A percentile compares a stretch with the other conserved stretches of the same genome.
phyloP scores from a whole-genome alignment of 2,888 invertebrate species.

The Dyspetes luteomarginatus region DNA sequence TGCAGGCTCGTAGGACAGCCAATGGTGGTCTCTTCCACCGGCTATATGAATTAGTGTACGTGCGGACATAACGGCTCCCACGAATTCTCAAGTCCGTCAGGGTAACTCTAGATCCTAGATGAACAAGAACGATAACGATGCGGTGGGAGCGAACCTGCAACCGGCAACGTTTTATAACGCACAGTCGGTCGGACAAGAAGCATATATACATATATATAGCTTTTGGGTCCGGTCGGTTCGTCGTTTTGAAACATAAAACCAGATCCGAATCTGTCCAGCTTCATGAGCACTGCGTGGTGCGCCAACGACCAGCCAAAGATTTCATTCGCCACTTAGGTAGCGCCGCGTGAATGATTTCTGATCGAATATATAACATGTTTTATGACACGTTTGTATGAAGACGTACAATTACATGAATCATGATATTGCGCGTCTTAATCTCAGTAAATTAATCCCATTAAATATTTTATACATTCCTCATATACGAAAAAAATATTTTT shows the following conservation, averaged over 20 bases:
- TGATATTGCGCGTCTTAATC: too few relatives aligned
- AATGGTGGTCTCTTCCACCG: neutral
- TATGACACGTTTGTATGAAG: too few relatives aligned
- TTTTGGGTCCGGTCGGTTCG: constrained; percentile 52
- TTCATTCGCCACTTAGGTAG: too few relatives aligned
- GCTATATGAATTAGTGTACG: constrained; percentile 18
- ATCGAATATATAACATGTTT: too few relatives aligned
- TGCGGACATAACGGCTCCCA: constrained; percentile 42
- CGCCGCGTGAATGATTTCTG: too few relatives aligned
- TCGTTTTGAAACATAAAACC: constrained; percentile 68
- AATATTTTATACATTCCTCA: too few relatives aligned
- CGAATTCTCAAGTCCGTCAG: constrained; percentile 56
- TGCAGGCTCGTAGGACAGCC: too few relatives aligned
- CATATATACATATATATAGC: neutral
- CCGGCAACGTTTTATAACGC: constrained; percentile 6
- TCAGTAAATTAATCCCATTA: too few relatives aligned
- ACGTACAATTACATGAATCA: too few relatives aligned
- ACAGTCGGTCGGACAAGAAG: neutral
- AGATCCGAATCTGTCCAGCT: constrained; percentile 58
- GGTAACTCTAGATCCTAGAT: constrained; percentile 78
- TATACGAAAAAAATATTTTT: too few relatives aligned
- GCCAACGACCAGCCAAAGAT: neutral
- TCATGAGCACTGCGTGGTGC: constrained; percentile 33
- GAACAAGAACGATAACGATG: constrained; percentile 64
- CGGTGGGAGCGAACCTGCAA: constrained; percentile 30